Percentiles rank a stretch among this genome's conserved stretches.
These are phyloP conservation scores for Girardinus metallicus DNA, from an alignment of 2,797 vertebrate species.

Conservation along the genomic window DNA sequence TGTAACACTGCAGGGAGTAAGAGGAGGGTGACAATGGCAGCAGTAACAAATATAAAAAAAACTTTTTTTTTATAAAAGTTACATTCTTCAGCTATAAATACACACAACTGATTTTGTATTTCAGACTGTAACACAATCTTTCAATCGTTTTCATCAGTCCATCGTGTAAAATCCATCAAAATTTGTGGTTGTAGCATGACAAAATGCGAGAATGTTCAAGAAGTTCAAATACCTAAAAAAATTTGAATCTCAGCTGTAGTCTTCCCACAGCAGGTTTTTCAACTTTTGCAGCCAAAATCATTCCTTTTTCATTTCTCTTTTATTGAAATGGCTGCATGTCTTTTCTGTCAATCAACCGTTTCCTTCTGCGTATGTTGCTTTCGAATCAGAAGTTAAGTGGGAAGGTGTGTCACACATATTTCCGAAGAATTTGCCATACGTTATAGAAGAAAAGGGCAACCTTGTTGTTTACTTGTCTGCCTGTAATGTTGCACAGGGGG, in stretches of 20 bases:
- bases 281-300: conserved; percentile 65
- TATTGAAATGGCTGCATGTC: not conserved
- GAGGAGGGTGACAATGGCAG: too few species aligned
- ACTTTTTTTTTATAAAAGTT: not conserved
- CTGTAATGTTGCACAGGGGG: conserved; percentile 79
- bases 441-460: conserved; percentile 75
- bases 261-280: conserved; percentile 74
- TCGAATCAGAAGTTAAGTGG: conserved; percentile 7
- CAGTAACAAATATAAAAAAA: not conserved
- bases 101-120: not conserved
- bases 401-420: conserved; percentile 68
- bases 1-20: too few species aligned
- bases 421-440: conserved; percentile 60
- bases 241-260: conserved; percentile 40
- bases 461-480: conserved; percentile 82
- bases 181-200: not conserved
- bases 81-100: not conserved
- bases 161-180: not conserved
- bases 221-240: not conserved
- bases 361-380: conserved; percentile 3
- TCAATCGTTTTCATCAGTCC: not conserved
- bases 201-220: not conserved
- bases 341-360: conserved; percentile 20
- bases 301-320: conserved; percentile 50
- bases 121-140: not conserved